Conservation (phyloP, 30 jellyfish, hydroid and myxozoan genomes). For the Rhopilema esculentum region DNA sequence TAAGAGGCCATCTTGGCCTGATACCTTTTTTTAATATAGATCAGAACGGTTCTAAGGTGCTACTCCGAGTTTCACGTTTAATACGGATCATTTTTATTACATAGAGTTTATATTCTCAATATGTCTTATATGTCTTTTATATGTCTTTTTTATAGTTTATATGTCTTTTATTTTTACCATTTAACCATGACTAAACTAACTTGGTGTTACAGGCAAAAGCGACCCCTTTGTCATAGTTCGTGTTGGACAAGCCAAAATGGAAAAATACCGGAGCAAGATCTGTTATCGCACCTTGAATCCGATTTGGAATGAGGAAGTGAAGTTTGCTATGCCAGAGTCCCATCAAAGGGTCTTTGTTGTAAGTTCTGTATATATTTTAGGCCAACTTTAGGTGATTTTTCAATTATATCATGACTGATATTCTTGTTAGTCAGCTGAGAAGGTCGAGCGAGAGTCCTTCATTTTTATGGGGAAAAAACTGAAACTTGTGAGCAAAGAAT, state of each 20-base stretch:
- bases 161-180: background rate
- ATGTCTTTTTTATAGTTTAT: background rate
- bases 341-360: slow-evolving; percentile 83
- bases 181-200: background rate
- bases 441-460: too few species aligned
- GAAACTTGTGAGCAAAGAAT: background rate
- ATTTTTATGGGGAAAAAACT: too few species aligned
- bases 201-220: slow-evolving; percentile 80
- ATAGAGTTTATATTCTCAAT: too few species aligned
- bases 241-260: slow-evolving; percentile 88
- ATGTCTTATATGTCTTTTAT: too few species aligned
- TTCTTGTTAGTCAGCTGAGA: background rate
- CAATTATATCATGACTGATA: background rate
- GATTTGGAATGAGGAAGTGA: slow-evolving; percentile 98
- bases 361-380: slow-evolving; percentile 19
- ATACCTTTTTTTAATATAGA: too few species aligned
- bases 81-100: too few species aligned
- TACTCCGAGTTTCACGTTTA: too few species aligned
- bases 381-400: too few species aligned
- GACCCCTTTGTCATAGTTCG: slow-evolving; percentile 92
- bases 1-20: too few species aligned
- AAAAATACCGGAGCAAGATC: slow-evolving; percentile 81
- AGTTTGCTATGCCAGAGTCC: slow-evolving; percentile 94
- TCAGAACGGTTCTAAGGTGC: too few species aligned
- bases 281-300: slow-evolving; percentile 95